Evolutionary conservation across 1,140 invertebrate genomes (phyloP), one percentile per base, ranked within the genome.

Genomic region (Drosophila pseudoobscura): DNA sequence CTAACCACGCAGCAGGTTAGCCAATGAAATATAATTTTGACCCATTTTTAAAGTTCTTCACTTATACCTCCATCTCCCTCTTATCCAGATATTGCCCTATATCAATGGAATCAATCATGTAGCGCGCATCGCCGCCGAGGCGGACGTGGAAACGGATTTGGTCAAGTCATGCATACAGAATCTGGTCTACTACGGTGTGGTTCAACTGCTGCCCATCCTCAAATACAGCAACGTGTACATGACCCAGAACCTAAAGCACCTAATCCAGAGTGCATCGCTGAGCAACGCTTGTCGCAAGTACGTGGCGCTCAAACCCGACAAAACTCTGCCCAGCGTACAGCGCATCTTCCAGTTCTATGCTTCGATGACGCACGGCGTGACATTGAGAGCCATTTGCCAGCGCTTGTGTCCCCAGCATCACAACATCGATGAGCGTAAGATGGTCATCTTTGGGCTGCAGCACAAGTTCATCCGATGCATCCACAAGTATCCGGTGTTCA

Each of bases 141-240:
- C 97, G 3, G 97, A 98, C 82, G 97, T 99, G 0, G 97, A 99
- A 88, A 97, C 96, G 62, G 97, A 97, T 92, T 92, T 99, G 41
- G 98, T 99, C 0, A 99, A 99, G 92, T 96, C 97, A 7, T 98
- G 97, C 91, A 95, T 99, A 45, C 97, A 98, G 91, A 99, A 99
- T 93, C 93, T 99, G 56, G 94, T 98, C 82, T 98, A 95, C 91
- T 95, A 94, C 65, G 93, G 93, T 24, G 93, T 94, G 17, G 93
- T 94, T 70, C 95, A 95, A 15, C 91, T 99, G 24, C 95, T 98
- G 54, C 97, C 97, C 7, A 95, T 99, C 75, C 96, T 99, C 78
- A 97, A 97, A 91, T 99, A 99, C 92, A 96, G 96, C 69, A 99
- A 99, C 92, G 95, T 98, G 69, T 99, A 99, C 92, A 95, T 96